Evolutionary conservation across 2,888 invertebrate genomes (phyloP), one percentile per base, ranked within the genome.

Genomic region (Aethes cnicana): DNA sequence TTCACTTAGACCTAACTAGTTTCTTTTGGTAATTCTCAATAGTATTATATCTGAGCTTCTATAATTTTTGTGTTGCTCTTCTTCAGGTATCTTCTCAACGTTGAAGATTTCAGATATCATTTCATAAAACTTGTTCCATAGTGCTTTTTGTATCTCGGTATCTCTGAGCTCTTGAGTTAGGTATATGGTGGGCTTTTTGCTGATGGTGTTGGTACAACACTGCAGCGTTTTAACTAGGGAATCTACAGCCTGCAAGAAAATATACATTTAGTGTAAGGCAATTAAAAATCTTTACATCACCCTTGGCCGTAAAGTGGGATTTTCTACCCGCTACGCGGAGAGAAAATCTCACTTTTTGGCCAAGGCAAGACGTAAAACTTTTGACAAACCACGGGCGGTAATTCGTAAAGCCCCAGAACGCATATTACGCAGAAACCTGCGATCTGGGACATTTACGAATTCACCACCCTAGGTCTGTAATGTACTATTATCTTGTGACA

Each of bases 131-230:
- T 62, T 63, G 46, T 68, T 68, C 89, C 88, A 90, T 6, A 84
- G 56, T 46, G 64, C 68, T 62, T 75, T 84, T 56, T 84, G 81
- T 49, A 90, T 83, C 26, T 92, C 92, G 7, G 92, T 90, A 58
- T 93, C 92, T 64, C 95, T 84, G 59, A 93, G 75, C 79, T 95
- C 95, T 83, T 94, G 94, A 53, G 92, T 91, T 56, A 95, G 79
- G 57, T 93, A 86, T 41, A 94, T 89, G 59, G 85, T 84, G 7
- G 92, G 92, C 42, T 90, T 83, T 39, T 80, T 76, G 20, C 73
- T 73, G 46, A 88, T 75, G 11, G 92, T 69, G 33, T 74, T 74
- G 53, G 72, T 83, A 47, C 87, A 67, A 52, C 77, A 68, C 61
- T 79, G 74, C 37, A 94, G 71, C 6, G 94, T 93, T 61, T 91